Evolutionary conservation across 2,888 invertebrate genomes (phyloP).

Genomic region (Candidula unifasciata): DNA sequence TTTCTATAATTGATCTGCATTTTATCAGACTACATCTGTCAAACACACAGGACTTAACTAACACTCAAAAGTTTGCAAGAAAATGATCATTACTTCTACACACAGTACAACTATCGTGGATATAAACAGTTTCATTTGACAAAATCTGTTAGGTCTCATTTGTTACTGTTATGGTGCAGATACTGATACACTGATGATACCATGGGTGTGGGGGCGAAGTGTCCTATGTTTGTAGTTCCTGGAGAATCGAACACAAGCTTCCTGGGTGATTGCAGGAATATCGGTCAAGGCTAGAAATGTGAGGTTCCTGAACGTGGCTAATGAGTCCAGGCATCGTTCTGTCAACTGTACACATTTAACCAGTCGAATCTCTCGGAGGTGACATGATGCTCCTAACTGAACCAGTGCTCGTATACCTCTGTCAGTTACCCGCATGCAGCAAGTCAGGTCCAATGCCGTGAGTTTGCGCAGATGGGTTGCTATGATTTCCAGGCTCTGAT

Average conservation of each 20-base stretch:
- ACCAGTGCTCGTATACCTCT: conserved; percentile 85
- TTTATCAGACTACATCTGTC: too few species aligned
- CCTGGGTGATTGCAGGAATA: conserved; percentile 54
- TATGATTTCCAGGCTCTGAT: conserved; percentile 84
- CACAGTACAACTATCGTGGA: too few species aligned
- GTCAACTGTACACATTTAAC: conserved; percentile 54
- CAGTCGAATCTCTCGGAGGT: conserved; percentile 49
- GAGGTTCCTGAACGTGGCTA: conserved; percentile 48
- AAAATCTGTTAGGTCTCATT: neutral
- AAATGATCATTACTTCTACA: too few species aligned
- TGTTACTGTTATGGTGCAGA: neutral
- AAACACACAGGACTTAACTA: too few species aligned
- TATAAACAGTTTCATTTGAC: neutral
- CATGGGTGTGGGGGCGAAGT: conserved; percentile 46
- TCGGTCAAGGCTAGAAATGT: conserved; percentile 49
- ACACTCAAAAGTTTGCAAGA: too few species aligned
- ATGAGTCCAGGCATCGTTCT: conserved; percentile 49
- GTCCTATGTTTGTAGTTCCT: conserved; percentile 45
- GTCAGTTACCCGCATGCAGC: conserved; percentile 92
- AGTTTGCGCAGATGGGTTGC: conserved; percentile 79
- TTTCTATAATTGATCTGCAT: too few species aligned
- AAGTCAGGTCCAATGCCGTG: conserved; percentile 87
- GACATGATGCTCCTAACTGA: conserved; percentile 52
- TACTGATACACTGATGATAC: conserved; percentile 43
- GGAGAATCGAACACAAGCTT: conserved; percentile 50